phyloP scores from a whole-genome alignment of 2,797 vertebrate species.

The Phoxinus dragarum region DNA sequence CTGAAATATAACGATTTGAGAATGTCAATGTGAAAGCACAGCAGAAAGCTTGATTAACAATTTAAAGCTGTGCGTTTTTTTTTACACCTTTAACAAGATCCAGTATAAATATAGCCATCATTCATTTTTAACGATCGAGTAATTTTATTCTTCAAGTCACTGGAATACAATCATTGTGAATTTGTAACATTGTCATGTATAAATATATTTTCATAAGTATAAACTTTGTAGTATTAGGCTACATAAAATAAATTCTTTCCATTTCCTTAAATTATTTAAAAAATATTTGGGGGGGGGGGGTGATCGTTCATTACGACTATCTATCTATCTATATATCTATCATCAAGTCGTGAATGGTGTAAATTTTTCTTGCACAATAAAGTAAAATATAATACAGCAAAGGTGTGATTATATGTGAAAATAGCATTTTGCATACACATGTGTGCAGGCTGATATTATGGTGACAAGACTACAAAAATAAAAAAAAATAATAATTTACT shows the following conservation, averaged over 20 bases:
- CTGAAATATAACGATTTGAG: background rate
- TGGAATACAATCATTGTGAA: background rate
- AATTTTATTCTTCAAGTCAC: background rate
- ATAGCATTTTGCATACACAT: background rate
- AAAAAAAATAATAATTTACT: background rate
- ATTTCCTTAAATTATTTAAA: background rate
- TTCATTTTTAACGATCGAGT: background rate
- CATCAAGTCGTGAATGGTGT: background rate
- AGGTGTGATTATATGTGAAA: background rate
- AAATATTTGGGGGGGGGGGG: background rate
- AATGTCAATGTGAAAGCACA: background rate
- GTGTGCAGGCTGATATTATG: background rate
- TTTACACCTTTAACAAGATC: no score
- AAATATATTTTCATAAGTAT: no score
- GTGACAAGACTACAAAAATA: background rate
- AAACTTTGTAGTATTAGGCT: background rate
- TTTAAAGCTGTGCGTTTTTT: background rate
- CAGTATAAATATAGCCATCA: background rate
- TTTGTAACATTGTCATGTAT: background rate
- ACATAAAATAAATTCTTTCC: background rate
- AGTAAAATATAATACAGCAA: background rate
- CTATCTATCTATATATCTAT: background rate
- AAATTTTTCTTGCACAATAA: background rate
- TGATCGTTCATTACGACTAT: no score
- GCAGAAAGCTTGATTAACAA: background rate